Evolutionary conservation across 2,888 invertebrate genomes (phyloP), one percentile per base, ranked within the genome.

Genomic region (Sthenelais limicola): DNA sequence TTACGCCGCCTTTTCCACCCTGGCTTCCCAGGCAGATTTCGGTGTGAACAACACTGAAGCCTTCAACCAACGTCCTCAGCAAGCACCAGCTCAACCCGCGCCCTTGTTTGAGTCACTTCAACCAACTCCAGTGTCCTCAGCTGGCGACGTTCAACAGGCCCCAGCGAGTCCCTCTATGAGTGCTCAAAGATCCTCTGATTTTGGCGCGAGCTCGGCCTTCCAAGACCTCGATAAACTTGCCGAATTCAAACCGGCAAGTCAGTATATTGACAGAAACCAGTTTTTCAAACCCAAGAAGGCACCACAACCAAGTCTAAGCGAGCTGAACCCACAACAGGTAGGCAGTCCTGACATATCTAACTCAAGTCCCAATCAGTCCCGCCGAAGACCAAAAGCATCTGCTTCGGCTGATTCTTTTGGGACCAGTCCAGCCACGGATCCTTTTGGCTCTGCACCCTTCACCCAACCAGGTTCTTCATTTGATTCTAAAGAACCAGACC

Each of bases 401-500:
- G 15, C 62, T 18, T n/a, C 56, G n/a, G 24, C 51, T 5, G 35
- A 62, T 28, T 43, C 62, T 21, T 62, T 62, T n/a, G 70, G 70
- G 35, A 32, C 54, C 3, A 43, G 35, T 5, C 43, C 70, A 70
- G 38, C 30, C n/a, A 70, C 51, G 26, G 70, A 70, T 28, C 70
- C 70, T 0, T 70, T 70, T 33, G 70, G 51, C 5, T 51, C 38
- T 28, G 70, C 70, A 12, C 70, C 70, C 15, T 70, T 70, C 43
- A 38, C 54, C 26, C 70, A 70, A 32, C 49, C 70, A 26, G 28
- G 33, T 24, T 38, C 38, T 24, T 51, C 49, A 21, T 38, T 62
- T 62, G 70, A 70, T 24, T 33, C 38, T n/a, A 33, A 70, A 54
- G 70, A 70, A 24, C 68, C 51, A 21, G 70, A 70, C 21, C 70